phyloP scores from a whole-genome alignment of 1,140 invertebrate genomes.

The Drosophila ficusphila region DNA sequence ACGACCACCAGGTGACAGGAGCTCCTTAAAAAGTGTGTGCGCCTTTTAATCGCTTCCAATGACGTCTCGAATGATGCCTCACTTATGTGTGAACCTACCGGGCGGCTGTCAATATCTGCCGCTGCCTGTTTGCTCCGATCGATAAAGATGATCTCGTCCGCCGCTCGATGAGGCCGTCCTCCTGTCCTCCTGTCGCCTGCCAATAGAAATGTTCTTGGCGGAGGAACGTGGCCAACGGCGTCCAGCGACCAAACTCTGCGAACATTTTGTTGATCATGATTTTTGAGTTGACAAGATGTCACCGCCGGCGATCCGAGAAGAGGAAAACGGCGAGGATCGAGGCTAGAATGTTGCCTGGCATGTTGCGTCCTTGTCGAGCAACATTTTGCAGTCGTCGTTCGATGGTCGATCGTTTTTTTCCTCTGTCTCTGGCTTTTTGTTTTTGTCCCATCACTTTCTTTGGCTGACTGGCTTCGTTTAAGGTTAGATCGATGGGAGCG shows the following conservation, averaged over 20 bases:
- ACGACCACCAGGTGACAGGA: conserved; percentile 65
- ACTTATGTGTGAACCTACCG: conserved; percentile 81
- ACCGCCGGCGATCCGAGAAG: conserved; percentile 66
- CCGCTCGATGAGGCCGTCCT: not conserved
- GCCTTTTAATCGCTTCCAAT: conserved; percentile 77
- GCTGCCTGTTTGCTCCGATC: conserved; percentile 69
- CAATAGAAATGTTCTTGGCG: conserved; percentile 69
- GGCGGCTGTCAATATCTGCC: conserved; percentile 77
- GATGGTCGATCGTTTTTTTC: conserved; percentile 1
- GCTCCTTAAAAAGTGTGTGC: conserved; percentile 64
- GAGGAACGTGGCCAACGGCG: conserved; percentile 19
- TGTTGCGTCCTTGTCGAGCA: conserved; percentile 80
- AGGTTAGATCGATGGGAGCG: conserved; percentile 49
- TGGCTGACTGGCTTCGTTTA: conserved; percentile 33
- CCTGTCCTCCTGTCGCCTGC: conserved; percentile 17
- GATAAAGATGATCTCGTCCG: conserved; percentile 70
- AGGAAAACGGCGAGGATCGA: conserved; percentile 21
- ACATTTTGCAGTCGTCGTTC: conserved; percentile 45
- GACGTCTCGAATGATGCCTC: conserved; percentile 78
- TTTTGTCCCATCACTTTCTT: conserved; percentile 65
- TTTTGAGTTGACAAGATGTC: conserved; percentile 82
- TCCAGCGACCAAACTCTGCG: conserved; percentile 6
- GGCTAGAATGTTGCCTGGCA: conserved; percentile 71
- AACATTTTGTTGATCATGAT: conserved; percentile 82
- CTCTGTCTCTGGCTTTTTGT: too few relatives aligned